These are phyloP conservation scores for Dryobates pubescens DNA, from an alignment of 2,797 vertebrate species.

Conservation along the genomic window DNA sequence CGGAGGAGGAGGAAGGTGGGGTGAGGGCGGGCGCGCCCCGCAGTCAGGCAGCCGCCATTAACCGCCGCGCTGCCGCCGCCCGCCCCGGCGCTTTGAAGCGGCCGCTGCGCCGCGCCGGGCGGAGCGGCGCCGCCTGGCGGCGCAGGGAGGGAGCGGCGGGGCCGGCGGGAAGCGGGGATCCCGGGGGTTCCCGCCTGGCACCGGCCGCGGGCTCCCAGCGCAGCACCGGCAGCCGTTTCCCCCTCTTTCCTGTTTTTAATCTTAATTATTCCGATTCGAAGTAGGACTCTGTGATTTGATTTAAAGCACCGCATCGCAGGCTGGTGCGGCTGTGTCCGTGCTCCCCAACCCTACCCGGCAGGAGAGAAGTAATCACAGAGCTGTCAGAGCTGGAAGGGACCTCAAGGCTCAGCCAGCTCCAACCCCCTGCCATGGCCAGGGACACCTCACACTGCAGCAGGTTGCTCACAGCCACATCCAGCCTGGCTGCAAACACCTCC, in stretches of 20 bases:
- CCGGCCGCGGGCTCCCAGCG: no score
- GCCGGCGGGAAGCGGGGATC: not conserved
- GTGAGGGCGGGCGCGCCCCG: not conserved
- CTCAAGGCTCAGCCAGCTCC: no score
- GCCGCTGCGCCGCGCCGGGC: not conserved
- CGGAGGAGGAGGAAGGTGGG: not conserved
- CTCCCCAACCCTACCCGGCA: not conserved
- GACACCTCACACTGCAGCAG: no score
- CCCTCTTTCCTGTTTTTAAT: not conserved
- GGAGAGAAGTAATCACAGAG: no score
- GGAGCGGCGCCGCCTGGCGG: not conserved
- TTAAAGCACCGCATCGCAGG: no score
- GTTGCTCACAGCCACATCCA: no score
- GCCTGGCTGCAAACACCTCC: no score
- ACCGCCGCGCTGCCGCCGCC: not conserved
- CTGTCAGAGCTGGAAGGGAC: no score
- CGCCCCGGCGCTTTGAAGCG: constrained; percentile 8
- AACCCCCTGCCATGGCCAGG: no score
- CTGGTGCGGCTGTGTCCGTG: no score
- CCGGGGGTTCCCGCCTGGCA: constrained; percentile 16
- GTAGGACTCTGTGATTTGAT: no score
- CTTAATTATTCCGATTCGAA: no score
- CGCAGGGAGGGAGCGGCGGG: not conserved
- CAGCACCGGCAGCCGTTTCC: not conserved
- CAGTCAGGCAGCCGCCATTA: not conserved